Evolutionary conservation across 2,888 invertebrate genomes (phyloP), one percentile per base, ranked within the genome.

Genomic region (Thereva nobilitata): DNA sequence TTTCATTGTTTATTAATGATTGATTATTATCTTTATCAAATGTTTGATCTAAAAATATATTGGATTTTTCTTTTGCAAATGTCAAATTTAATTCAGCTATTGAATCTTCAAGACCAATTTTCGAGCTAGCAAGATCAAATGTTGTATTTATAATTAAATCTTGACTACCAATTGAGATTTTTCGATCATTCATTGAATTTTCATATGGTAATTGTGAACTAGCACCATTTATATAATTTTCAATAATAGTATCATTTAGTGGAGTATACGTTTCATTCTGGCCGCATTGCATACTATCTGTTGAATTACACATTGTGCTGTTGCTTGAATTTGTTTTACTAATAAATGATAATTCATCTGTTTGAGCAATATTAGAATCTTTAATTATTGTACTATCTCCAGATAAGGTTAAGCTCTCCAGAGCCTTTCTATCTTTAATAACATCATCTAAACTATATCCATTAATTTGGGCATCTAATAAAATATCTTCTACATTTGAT

Each of bases 251-350:
- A 23, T 23, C 23, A 23, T 23, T 23, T 23, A 23, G 23, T 23
- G 23, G 23, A 2, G 23, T 23, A 23, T 23, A 23, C 23, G 23
- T 23, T 23, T 23, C 23, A 23, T 23, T 23, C 34, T 2, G 63
- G 47, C 66, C 64, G 70, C 74, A 68, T 59, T 74, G 73, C 66
- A 75, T 74, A 66, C 79, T 79, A 49, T 79, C 79, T 3, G 79
- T 78, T 53, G 79, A 79, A 71, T 79, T 80, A 52, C 78, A 76
- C 79, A 80, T 79, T 56, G 79, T 80, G 71, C 79, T 80, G 67
- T 76, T 78, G 5, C 76, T 76, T 2, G 79, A 79, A 9, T 78
- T 76, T 0, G 79, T 78, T 73, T 79, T 79, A 66, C 79, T 67
- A 12, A 75, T 75, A 67, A 77, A 67, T 4, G 78, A 78, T 66